phyloP scores from a whole-genome alignment of 2,797 vertebrate genomes.

The Sphenopsis melanotis region DNA sequence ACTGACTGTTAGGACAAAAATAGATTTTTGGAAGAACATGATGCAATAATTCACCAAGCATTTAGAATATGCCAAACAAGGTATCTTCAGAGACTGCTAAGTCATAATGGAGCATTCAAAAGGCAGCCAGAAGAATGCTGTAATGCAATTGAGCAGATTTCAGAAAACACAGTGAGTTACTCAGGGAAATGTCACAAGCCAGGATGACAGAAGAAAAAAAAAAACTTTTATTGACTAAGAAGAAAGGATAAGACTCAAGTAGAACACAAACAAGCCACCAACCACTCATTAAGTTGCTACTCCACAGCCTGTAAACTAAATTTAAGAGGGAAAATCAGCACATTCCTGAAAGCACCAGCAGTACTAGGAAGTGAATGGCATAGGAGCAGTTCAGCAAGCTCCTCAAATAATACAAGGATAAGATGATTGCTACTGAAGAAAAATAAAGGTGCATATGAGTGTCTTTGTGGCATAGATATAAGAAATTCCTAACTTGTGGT shows the following conservation, averaged over 20 bases:
- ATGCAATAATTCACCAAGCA: neutral
- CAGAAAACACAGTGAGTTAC: neutral
- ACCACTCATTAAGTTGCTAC: neutral
- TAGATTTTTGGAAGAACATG: neutral
- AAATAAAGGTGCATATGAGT: neutral
- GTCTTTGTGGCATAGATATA: neutral
- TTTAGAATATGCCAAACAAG: neutral
- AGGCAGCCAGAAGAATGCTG: neutral
- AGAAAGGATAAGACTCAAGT: neutral
- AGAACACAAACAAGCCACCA: neutral
- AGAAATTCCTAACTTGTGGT: neutral
- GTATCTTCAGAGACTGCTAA: neutral
- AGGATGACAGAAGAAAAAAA: neutral
- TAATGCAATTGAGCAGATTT: neutral
- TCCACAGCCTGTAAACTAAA: neutral
- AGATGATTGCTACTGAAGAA: neutral
- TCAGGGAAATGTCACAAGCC: neutral
- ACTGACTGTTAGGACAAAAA: neutral
- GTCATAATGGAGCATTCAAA: neutral
- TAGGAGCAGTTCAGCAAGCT: fast-evolving
- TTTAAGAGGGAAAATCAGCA: neutral
- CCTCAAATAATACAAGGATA: neutral
- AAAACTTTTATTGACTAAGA: neutral
- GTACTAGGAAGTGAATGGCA: neutral
- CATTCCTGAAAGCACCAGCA: neutral